Evolutionary conservation across 2,797 vertebrate species (phyloP).

Genomic region (Myotis pilosus): DNA sequence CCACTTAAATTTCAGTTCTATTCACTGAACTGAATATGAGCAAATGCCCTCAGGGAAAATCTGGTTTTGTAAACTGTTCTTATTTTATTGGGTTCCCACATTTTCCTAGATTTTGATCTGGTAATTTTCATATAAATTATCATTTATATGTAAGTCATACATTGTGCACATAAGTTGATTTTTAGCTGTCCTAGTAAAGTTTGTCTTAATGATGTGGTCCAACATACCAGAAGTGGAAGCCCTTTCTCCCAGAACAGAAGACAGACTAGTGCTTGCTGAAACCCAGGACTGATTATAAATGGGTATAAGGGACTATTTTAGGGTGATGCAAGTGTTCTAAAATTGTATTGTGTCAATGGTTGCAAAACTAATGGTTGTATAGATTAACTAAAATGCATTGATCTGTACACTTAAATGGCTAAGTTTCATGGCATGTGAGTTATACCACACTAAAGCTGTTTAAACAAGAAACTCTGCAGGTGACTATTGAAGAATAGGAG

Average conservation of each 20-base stretch:
- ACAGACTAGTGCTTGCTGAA: background rate
- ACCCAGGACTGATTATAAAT: background rate
- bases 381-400: background rate
- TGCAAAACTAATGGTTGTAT: background rate
- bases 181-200: background rate
- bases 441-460: background rate
- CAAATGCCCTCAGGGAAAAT: background rate
- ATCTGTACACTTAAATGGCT: background rate
- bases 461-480: background rate
- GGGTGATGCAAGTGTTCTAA: background rate
- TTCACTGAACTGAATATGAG: background rate
- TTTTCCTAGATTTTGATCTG: background rate
- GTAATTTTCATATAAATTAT: background rate
- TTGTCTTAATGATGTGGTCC: background rate
- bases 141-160: background rate
- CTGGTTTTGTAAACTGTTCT: background rate
- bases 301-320: background rate
- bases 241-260: background rate
- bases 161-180: background rate
- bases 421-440: background rate
- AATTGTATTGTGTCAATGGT: background rate
- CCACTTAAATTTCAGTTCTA: background rate
- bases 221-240: background rate
- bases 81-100: background rate
- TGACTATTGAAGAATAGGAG: background rate